A percentile compares a stretch with the other conserved stretches of the same genome.
These are phyloP conservation scores for Piscicola geometra DNA, from an alignment of 2,888 invertebrate genomes.

Conservation along the genomic window DNA sequence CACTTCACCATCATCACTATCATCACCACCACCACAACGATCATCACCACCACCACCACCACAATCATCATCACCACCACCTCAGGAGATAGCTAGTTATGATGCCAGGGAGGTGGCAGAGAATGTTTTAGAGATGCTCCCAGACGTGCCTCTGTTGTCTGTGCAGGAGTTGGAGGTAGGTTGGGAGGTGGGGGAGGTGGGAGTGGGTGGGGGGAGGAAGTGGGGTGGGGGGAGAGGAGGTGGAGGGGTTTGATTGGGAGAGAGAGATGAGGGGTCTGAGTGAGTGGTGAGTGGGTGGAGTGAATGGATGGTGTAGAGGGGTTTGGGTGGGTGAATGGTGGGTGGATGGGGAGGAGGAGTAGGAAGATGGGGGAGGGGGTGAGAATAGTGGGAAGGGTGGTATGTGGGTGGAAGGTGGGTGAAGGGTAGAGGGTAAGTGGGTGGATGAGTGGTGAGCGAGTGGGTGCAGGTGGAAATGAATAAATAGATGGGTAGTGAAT, in stretches of 20 bases:
- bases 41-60: not conserved
- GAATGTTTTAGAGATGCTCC: conserved; percentile 63
- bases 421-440: no score
- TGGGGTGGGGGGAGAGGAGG: no score
- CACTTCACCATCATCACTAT: no score
- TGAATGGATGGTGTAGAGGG: no score
- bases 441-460: no score
- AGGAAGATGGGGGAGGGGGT: no score
- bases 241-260: no score
- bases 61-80: not conserved
- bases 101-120: conserved; percentile 62
- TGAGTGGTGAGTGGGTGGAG: not conserved
- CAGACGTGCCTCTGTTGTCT: conserved; percentile 63
- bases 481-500: no score
- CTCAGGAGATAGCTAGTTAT: conserved; percentile 53
- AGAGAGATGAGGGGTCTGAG: not conserved
- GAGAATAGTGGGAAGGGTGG: not conserved
- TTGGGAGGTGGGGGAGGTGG: not conserved
- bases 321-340: no score
- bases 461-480: no score
- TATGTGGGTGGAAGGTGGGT: not conserved
- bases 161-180: conserved; percentile 62
- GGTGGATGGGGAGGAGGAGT: no score
- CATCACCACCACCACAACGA: not conserved
- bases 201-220: no score